Conservation (phyloP, 2,113 vertebrate genomes). For the Podarcis raffonei region DNA sequence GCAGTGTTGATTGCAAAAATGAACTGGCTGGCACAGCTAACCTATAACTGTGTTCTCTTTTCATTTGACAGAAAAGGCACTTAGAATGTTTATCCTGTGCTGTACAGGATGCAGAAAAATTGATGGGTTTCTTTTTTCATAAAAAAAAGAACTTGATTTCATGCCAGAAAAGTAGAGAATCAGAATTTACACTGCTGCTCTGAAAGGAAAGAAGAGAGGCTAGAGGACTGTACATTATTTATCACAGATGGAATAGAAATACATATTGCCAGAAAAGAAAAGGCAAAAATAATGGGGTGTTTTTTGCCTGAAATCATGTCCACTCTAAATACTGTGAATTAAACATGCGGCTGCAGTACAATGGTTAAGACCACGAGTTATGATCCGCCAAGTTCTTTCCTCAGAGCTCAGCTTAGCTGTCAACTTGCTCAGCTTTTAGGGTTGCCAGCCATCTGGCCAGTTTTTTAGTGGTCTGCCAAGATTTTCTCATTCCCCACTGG, state of each 20-base stretch:
- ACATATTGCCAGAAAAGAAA: neutral
- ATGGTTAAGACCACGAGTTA: neutral
- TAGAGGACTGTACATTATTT: neutral
- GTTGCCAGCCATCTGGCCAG: neutral
- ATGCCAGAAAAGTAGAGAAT: neutral
- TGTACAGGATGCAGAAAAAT: neutral
- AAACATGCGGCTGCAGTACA: neutral
- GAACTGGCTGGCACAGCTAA: neutral
- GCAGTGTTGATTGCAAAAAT: neutral
- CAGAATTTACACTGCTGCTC: neutral
- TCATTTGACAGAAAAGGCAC: neutral
- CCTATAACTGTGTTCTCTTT: neutral
- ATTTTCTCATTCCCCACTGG: neutral
- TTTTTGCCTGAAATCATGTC: neutral
- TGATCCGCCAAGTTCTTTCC: neutral
- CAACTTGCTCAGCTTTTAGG: neutral
- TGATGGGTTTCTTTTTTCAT: accelerated
- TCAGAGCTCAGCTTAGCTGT: neutral
- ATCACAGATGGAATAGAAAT: neutral
- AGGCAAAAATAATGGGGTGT: neutral
- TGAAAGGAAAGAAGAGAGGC: neutral
- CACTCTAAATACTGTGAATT: neutral
- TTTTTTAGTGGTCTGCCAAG: neutral
- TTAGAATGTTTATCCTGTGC: neutral
- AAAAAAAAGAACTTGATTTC: neutral